Percentiles rank a stretch among this genome's conserved stretches.
phyloP scores from a whole-genome alignment of 92 coral and sea anemone genomes.

The Phymanthus crucifer region DNA sequence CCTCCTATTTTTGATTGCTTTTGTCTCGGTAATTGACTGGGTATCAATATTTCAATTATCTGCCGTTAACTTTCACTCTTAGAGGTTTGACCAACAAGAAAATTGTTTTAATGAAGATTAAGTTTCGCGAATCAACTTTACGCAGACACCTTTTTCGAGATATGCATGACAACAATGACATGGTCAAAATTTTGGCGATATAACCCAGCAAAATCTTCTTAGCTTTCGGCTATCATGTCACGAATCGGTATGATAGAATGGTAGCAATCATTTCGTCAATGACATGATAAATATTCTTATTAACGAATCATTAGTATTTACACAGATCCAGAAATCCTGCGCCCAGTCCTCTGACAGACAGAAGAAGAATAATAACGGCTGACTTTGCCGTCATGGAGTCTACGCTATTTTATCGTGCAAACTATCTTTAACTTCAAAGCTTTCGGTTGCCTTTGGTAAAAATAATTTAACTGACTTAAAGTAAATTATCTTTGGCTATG shows the following conservation, averaged over 20 bases:
- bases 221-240: not conserved
- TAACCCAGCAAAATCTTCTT: not conserved
- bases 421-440: constrained; percentile 1
- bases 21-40: not conserved
- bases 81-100: not conserved
- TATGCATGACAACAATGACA: not conserved
- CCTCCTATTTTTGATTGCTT: constrained; percentile 10
- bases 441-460: constrained; percentile 14
- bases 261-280: not conserved
- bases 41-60: constrained; percentile 1
- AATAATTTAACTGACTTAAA: constrained; percentile 1
- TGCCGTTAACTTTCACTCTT: not conserved
- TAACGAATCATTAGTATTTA: not conserved
- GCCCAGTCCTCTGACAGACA: constrained; percentile 1
- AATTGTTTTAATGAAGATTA: not conserved
- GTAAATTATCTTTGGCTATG: not conserved
- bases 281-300: constrained; percentile 6
- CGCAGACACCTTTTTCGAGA: not conserved
- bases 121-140: not conserved
- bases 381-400: not conserved
- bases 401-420: not conserved
- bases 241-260: not conserved
- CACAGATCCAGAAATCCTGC: constrained; percentile 1
- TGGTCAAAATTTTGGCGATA: not conserved
- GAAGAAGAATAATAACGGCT: not conserved